A percentile compares a stretch with the other conserved stretches of the same genome.
Evolutionary conservation across 2,113 vertebrate genomes (phyloP).

Genomic region (Sakesphorus luctuosus): DNA sequence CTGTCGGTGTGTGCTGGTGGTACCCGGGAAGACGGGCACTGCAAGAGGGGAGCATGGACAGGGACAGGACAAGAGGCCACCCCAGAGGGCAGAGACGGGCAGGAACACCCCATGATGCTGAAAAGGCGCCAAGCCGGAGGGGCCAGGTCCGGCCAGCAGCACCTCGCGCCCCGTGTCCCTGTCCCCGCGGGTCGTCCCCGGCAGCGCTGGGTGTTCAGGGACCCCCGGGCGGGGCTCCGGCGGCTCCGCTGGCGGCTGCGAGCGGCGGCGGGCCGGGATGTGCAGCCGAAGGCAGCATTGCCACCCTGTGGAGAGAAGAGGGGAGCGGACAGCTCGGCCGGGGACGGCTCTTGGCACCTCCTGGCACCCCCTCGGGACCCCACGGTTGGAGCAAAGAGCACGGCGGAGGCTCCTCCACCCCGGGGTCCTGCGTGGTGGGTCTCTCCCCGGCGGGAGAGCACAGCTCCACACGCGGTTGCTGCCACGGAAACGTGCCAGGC

Average conservation of each 20-base stretch:
- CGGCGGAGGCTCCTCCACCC: not conserved
- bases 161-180: not conserved
- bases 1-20: accelerated
- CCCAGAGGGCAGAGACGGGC: accelerated
- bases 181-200: not conserved
- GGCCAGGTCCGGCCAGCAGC: not conserved
- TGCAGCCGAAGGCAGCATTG: slow-evolving; percentile 53
- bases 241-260: not conserved
- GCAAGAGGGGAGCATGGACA: accelerated
- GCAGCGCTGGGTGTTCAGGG: not conserved
- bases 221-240: not conserved
- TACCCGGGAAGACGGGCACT: accelerated
- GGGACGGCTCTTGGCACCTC: not conserved
- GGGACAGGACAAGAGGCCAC: not conserved
- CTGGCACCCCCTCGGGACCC: too few relatives aligned
- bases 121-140: not conserved
- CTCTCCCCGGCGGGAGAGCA: accelerated
- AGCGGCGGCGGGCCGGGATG: not conserved
- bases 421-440: accelerated
- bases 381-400: accelerated
- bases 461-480: not conserved
- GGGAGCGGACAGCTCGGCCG: not conserved
- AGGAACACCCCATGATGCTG: accelerated
- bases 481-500: accelerated
- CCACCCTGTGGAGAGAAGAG: slow-evolving; percentile 67